Base-by-base conservation (phyloP, 2,113 vertebrate species). In the Pungitius pungitius region DNA sequence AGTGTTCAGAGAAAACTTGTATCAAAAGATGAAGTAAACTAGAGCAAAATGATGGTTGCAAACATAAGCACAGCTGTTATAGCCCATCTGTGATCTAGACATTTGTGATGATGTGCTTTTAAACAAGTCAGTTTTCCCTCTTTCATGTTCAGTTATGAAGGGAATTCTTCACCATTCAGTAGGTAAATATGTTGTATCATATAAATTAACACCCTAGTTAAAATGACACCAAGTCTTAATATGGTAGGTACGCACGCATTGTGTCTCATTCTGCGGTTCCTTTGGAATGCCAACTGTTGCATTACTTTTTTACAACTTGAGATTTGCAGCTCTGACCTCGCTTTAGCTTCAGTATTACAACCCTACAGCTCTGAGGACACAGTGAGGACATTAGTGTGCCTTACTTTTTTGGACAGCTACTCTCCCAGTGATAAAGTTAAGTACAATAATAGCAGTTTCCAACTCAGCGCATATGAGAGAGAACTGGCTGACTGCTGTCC, bases 401-500 rank as follows among this genome's bases (percentile, higher is more conserved):
- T 60, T 55, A 47, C 57, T 15, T 60, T 51, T 54, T 73, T 69
- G 20, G 1, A 47, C 3, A 57, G 22, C 43, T 69, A 12, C 61
- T 75, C 57, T 77, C 40, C 58, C 39, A 54, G 64, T 60, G 75
- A 88, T 84, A 68, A 86, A 80, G 73, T 83, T 85, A 77, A 87
- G 73, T 73, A 69, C 52, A 87, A 86, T 84, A 78, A 80, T 68
- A 85, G 68, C 45, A 80, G 70, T 78, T 73, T 86, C 69, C 71
- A 72, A 72, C 63, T 49, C 63, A 65, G 58, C 65, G 47, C 85
- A 74, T 77, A 87, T 63, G 78, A 80, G 83, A 85, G 62, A 77
- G 66, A 87, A 35, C 73, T 55, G 79, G 83, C 81, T 80, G 83
- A 86, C 85, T 78, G 78, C 82, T 82, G 80, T 79, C 86, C 68